A percentile compares a stretch with the other conserved stretches of the same genome.
Conservation (phyloP, 2,113 vertebrate genomes). For the Crotalus helleri region DNA sequence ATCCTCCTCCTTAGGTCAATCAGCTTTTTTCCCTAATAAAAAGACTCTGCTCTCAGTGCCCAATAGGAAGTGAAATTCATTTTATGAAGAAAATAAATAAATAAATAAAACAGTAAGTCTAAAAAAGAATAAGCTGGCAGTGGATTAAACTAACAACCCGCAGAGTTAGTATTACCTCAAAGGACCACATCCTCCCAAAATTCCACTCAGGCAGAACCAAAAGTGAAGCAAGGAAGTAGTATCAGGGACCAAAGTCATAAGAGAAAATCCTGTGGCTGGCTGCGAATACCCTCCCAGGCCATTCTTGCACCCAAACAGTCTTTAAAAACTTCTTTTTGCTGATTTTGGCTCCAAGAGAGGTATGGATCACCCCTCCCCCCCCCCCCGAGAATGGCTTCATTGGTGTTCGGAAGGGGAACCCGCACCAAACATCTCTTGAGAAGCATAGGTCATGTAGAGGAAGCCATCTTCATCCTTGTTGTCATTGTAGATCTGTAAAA, state of each 20-base stretch:
- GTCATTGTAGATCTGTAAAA: slow-evolving; percentile 79
- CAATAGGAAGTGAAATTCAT: background rate
- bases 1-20: background rate
- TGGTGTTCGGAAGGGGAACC: accelerated
- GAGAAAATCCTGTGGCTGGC: background rate
- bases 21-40: background rate
- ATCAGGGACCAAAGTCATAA: background rate
- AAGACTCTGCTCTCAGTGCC: background rate
- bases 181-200: background rate
- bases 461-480: slow-evolving; percentile 83
- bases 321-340: background rate
- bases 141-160: background rate
- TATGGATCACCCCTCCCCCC: background rate
- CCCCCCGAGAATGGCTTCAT: background rate
- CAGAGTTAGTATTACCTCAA: background rate
- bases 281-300: background rate
- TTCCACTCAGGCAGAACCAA: background rate
- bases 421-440: slow-evolving; percentile 83
- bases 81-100: background rate
- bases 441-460: slow-evolving; percentile 85
- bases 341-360: background rate
- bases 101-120: background rate
- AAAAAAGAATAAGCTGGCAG: background rate
- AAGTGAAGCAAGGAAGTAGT: background rate
- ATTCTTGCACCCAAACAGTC: background rate